phyloP scores from a whole-genome alignment of 1,140 invertebrate genomes.

The Watersipora subatra region DNA sequence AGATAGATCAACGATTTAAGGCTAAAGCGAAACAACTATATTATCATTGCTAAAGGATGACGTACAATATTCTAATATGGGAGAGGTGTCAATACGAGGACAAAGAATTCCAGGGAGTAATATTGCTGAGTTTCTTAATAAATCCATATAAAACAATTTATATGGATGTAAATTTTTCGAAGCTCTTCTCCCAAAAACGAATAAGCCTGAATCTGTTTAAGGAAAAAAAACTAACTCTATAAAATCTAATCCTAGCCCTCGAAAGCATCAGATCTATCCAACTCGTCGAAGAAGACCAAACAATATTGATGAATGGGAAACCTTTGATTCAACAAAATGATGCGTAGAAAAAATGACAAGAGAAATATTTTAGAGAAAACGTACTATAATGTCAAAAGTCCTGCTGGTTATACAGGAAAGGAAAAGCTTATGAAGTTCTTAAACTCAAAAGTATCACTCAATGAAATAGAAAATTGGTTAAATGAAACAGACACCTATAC shows the following conservation, averaged over 20 bases:
- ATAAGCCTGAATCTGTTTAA: neutral
- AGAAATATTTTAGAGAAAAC: neutral
- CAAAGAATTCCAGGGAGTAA: neutral
- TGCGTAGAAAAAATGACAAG: neutral
- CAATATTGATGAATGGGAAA: neutral
- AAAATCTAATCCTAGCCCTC: neutral
- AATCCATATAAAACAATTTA: neutral
- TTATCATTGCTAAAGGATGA: neutral
- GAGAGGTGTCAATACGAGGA: neutral
- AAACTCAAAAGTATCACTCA: neutral
- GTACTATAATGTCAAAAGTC: neutral
- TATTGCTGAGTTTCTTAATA: neutral
- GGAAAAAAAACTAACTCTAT: neutral
- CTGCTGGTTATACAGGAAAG: neutral
- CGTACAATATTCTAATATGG: neutral
- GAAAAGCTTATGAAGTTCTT: neutral
- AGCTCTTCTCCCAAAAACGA: neutral
- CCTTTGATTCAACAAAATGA: neutral
- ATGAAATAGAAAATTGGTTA: constrained; percentile 5
- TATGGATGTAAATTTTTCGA: neutral
- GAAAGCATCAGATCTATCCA: neutral
- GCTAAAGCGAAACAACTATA: neutral
- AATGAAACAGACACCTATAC: constrained; percentile 9
- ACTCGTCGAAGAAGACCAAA: neutral
- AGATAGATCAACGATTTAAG: neutral